Base-by-base conservation (phyloP, 2,113 vertebrate species). In the Penelope pileata region DNA sequence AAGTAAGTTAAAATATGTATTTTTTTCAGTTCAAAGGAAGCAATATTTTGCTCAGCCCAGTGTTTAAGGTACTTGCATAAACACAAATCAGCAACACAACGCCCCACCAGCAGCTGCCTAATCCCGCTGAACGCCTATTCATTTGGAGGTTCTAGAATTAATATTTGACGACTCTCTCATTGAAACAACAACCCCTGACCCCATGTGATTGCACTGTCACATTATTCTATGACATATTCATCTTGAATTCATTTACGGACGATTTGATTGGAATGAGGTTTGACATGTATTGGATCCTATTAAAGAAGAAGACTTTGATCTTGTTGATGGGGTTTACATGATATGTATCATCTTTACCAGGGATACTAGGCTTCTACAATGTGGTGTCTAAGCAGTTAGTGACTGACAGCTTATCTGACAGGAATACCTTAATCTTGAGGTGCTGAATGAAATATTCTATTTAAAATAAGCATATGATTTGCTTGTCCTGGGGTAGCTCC, bases 141-240 rank as follows among this genome's bases (percentile, higher is more conserved):
- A 97, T 97, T 97, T 97, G 96, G 95, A 98, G 85, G 82, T 97
- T 98, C 97, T 97, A 98, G 97, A 98, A 98, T 98, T 98, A 97
- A 98, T 98, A 98, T 98, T 97, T 98, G 98, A 98, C 96, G 98
- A 97, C 96, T 97, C 96, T 98, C 97, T 98, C 98, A 98, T 98
- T 97, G 96, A 98, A 98, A 98, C 97, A 96, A 95, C 97, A 96
- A 98, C 98, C 98, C 97, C 93, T 98, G 98, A 98, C 98, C 98
- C 96, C 97, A 94, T 96, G 95, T 97, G 98, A 97, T 98, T 97
- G 97, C 97, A 98, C 97, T 98, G 98, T 98, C 98, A 98, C 97
- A 97, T 98, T 98, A 98, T 97, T 98, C 97, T 97, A 98, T 98
- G 98, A 98, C 97, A 98, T 98, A 98, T 97, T 98, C 98, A 98